phyloP scores from a whole-genome alignment of 2,113 vertebrate species.

The Rhombomys opimus region DNA sequence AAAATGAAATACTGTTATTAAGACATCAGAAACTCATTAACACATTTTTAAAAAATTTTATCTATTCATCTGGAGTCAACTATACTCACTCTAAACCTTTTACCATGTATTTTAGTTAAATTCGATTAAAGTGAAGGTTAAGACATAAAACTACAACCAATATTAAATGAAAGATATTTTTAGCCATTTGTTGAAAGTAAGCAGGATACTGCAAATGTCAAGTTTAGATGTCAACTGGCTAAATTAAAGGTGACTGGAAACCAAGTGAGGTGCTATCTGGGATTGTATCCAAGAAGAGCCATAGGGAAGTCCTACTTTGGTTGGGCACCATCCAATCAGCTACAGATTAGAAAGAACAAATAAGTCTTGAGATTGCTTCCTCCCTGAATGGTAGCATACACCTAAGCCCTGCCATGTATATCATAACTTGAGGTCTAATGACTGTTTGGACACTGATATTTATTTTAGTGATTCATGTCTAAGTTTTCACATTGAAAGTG shows the following conservation, averaged over 20 bases:
- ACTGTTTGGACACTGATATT: neutral
- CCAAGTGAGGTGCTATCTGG: neutral
- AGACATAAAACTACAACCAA: neutral
- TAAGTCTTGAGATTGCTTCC: neutral
- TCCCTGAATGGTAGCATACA: neutral
- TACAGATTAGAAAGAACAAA: neutral
- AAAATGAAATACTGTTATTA: neutral
- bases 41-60: neutral
- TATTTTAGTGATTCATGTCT: too few relatives aligned
- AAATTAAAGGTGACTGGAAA: neutral
- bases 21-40: neutral
- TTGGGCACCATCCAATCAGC: neutral
- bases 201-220: neutral
- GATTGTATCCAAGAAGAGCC: neutral
- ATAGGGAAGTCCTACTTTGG: neutral
- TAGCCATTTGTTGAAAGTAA: neutral
- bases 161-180: neutral
- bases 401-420: neutral
- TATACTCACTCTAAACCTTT: neutral
- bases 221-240: neutral
- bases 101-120: neutral
- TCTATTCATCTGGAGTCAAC: neutral
- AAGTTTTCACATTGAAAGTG: neutral
- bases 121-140: neutral
- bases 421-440: too few relatives aligned